These are phyloP conservation scores for Avahi laniger DNA, from an alignment of 2,797 vertebrate genomes.

Conservation along the genomic window DNA sequence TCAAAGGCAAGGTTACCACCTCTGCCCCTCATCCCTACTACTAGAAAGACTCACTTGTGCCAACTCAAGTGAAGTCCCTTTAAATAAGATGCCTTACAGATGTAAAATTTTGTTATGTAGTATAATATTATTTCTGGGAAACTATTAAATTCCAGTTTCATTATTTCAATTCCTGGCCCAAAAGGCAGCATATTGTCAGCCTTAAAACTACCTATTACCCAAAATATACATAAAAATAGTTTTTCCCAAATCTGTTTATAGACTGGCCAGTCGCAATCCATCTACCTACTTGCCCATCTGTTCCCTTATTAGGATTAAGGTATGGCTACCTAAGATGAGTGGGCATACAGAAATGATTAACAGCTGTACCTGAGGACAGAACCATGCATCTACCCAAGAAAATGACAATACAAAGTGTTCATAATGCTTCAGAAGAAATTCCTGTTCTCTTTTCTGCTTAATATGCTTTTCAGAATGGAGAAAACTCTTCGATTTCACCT, in stretches of 20 bases:
- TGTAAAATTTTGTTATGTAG: neutral
- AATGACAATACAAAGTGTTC: neutral
- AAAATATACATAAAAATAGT: neutral
- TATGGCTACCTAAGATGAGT: neutral
- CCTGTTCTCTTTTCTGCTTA: neutral
- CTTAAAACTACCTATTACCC: neutral
- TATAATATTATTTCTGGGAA: neutral
- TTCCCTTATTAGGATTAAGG: neutral
- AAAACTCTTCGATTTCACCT: neutral
- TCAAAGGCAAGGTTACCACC: neutral
- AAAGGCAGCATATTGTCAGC: neutral
- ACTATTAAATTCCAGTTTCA: neutral
- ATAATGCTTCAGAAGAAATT: neutral
- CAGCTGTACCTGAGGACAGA: neutral
- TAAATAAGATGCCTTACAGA: neutral
- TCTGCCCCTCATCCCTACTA: neutral
- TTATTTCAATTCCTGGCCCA: neutral
- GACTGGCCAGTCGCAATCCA: slow-evolving; percentile 5
- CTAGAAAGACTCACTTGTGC: neutral
- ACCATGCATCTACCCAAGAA: neutral
- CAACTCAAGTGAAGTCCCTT: neutral
- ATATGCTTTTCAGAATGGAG: neutral
- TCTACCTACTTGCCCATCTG: neutral
- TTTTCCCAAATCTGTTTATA: neutral
- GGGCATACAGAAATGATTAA: neutral